These are phyloP conservation scores for Rhyacophila brunnea DNA, from an alignment of 1,140 invertebrate genomes.

Conservation along the genomic window DNA sequence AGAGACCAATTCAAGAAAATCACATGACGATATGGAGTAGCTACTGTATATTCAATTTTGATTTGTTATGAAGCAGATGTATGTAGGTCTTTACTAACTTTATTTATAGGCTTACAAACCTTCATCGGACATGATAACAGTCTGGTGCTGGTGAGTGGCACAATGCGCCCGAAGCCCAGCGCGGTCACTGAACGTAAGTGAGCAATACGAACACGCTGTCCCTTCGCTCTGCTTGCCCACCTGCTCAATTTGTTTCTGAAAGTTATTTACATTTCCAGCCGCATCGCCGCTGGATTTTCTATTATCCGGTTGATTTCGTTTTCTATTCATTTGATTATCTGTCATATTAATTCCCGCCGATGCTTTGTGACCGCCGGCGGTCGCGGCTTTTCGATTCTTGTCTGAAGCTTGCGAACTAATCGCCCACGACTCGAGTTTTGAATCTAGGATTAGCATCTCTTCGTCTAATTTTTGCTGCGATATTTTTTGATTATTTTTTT, in stretches of 20 bases:
- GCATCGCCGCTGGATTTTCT: slow-evolving; percentile 10
- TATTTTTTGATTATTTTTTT: slow-evolving; percentile 44
- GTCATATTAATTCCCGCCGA: not conserved
- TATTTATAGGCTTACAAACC: too few species aligned
- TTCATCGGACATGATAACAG: slow-evolving; percentile 70
- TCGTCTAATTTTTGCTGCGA: slow-evolving; percentile 43
- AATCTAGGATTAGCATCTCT: slow-evolving; percentile 47
- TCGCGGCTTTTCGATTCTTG: slow-evolving; percentile 8
- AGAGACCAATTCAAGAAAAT: too few species aligned
- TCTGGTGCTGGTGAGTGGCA: slow-evolving; percentile 65
- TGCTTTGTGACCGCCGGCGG: not conserved
- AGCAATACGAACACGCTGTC: slow-evolving; percentile 56
- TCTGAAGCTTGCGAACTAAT: slow-evolving; percentile 24
- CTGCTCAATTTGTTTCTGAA: slow-evolving; percentile 30
- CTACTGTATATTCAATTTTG: too few species aligned
- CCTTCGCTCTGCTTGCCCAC: slow-evolving; percentile 15
- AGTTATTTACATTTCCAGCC: slow-evolving; percentile 18
- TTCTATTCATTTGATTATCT: slow-evolving; percentile 13
- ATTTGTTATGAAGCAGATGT: too few species aligned
- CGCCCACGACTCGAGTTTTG: slow-evolving; percentile 43
- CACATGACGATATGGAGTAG: too few species aligned
- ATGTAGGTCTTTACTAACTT: too few species aligned
- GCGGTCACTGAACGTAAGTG: slow-evolving; percentile 58
- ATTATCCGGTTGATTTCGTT: slow-evolving; percentile 4
- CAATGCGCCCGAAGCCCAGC: slow-evolving; percentile 64